Percentiles rank a stretch among this genome's conserved stretches.
Evolutionary conservation across 2,888 invertebrate genomes (phyloP).

Genomic region (Idaea biselata): DNA sequence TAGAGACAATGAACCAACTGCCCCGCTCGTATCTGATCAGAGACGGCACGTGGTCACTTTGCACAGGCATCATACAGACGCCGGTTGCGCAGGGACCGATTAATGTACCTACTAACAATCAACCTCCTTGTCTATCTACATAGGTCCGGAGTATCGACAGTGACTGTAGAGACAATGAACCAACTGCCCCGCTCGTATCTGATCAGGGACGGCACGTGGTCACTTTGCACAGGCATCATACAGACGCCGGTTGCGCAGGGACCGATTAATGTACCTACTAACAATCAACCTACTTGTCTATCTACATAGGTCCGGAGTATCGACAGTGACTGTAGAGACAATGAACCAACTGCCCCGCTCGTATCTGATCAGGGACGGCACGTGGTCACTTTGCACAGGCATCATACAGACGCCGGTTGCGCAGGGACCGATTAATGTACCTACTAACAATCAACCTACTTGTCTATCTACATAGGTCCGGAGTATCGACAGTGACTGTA

Average conservation of each 20-base stretch:
- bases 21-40: constrained; percentile 59
- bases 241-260: constrained; percentile 38
- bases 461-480: constrained; percentile 41
- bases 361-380: constrained; percentile 60
- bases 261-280: constrained; percentile 33
- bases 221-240: constrained; percentile 58
- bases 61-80: constrained; percentile 60
- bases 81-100: constrained; percentile 26
- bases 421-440: constrained; percentile 29
- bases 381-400: constrained; percentile 63
- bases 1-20: constrained; percentile 42
- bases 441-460: background rate
- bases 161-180: constrained; percentile 49
- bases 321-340: constrained; percentile 53
- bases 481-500: constrained; percentile 56
- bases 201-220: constrained; percentile 61
- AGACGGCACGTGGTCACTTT: constrained; percentile 59
- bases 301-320: constrained; percentile 51
- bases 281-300: background rate
- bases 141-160: constrained; percentile 57
- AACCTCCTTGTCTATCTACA: background rate
- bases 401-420: constrained; percentile 46
- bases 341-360: constrained; percentile 42
- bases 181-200: constrained; percentile 52
- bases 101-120: no score